Percentiles rank a stretch among this genome's conserved stretches.
Evolutionary conservation across 2,888 invertebrate genomes (phyloP).

Genomic region (Nasonia oneida): DNA sequence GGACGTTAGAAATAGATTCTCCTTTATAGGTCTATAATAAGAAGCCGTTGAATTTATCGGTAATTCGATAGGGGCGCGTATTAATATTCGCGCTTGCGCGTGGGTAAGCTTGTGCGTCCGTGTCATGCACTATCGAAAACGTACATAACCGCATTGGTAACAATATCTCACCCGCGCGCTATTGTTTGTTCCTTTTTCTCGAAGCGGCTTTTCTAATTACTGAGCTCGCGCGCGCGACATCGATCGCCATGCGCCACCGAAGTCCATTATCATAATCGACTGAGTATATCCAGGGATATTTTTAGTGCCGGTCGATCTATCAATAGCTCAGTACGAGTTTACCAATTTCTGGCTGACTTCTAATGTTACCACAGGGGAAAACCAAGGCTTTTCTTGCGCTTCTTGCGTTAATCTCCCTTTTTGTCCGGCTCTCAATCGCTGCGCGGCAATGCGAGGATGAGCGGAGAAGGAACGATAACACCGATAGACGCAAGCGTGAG

Average conservation of each 20-base stretch:
- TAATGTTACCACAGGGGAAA: background rate
- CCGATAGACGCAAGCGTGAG: background rate
- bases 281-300: background rate
- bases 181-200: constrained; percentile 2
- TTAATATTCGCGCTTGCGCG: background rate
- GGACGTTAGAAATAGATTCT: background rate
- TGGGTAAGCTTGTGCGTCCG: background rate
- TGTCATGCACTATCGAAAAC: background rate
- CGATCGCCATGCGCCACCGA: constrained; percentile 6
- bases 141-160: background rate
- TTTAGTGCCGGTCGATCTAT: constrained; percentile 14
- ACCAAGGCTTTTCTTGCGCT: background rate
- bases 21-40: constrained; percentile 1
- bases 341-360: background rate
- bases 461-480: background rate
- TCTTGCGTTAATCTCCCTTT: background rate
- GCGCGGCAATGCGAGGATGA: background rate
- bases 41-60: background rate
- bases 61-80: background rate
- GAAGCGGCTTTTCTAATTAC: constrained; percentile 1
- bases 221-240: background rate
- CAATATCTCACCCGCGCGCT: background rate
- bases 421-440: background rate
- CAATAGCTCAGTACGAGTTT: constrained; percentile 27
- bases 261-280: constrained; percentile 35